Evolutionary conservation across 2,888 invertebrate species (phyloP).

Genomic region (Norana najaformis): DNA sequence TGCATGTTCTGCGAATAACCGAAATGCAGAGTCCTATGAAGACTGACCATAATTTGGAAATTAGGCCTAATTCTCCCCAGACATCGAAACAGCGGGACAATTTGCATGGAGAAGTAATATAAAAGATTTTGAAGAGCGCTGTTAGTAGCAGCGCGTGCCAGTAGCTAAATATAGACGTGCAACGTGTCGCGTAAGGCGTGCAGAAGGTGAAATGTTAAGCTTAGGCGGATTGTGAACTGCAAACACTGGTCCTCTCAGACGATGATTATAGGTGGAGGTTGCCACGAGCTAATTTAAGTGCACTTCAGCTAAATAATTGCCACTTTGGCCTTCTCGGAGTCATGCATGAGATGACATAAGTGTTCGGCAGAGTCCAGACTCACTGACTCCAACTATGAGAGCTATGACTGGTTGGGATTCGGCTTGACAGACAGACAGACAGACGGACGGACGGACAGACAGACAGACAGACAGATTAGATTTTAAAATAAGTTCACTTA

Average conservation of each 20-base stretch:
- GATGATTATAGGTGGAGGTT: not conserved
- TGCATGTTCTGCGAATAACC: too few species aligned
- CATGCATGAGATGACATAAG: conserved; percentile 13
- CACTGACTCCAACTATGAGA: not conserved
- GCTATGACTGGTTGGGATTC: not conserved
- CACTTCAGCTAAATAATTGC: not conserved
- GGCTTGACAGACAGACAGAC: not conserved
- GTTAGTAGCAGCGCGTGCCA: not conserved
- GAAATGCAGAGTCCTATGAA: too few species aligned
- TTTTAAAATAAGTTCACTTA: not conserved
- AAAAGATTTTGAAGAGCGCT: too few species aligned
- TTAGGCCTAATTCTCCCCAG: too few species aligned
- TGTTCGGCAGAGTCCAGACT: not conserved
- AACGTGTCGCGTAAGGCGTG: not conserved
- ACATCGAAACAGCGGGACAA: too few species aligned
- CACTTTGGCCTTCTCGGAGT: not conserved
- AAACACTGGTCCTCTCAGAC: not conserved
- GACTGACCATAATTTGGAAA: too few species aligned
- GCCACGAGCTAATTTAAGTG: conserved; percentile 13
- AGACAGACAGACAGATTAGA: too few species aligned
- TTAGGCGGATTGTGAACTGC: not conserved
- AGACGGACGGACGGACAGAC: not conserved
- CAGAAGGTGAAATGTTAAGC: not conserved
- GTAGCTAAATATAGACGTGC: not conserved
- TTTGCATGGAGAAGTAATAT: too few species aligned